phyloP scores from a whole-genome alignment of 2,888 invertebrate species.

The Cheilosia vernalis region DNA sequence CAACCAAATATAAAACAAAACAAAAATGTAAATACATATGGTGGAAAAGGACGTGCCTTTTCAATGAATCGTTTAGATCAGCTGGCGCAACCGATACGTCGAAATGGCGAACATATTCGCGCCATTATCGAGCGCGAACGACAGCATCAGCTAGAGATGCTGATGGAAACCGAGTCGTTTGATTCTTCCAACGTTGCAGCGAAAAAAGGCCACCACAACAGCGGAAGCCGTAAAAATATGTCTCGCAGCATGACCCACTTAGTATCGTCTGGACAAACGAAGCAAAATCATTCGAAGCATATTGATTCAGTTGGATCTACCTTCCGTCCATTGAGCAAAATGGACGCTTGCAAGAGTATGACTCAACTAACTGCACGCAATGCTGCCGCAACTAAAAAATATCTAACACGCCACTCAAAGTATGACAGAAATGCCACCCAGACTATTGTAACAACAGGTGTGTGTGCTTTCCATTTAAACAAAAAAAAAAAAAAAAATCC shows the following conservation, averaged over 20 bases:
- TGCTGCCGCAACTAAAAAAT: slow-evolving; percentile 82
- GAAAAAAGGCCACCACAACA: slow-evolving; percentile 75
- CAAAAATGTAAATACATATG: slow-evolving; percentile 36
- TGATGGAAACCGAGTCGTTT: slow-evolving; percentile 81
- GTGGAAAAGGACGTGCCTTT: slow-evolving; percentile 90
- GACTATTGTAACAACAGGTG: slow-evolving; percentile 82
- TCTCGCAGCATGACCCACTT: slow-evolving; percentile 90
- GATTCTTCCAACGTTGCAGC: slow-evolving; percentile 75
- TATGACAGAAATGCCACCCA: slow-evolving; percentile 72
- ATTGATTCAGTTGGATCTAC: slow-evolving; percentile 79
- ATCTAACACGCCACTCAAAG: slow-evolving; percentile 79
- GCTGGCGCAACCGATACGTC: slow-evolving; percentile 89
- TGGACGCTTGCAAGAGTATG: slow-evolving; percentile 84
- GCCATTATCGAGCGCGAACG: slow-evolving; percentile 83
- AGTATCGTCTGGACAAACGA: slow-evolving; percentile 77
- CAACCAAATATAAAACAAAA: slow-evolving; percentile 24
- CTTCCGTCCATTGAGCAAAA: slow-evolving; percentile 82
- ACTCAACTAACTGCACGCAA: slow-evolving; percentile 82
- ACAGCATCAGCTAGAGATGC: slow-evolving; percentile 81
- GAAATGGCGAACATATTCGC: slow-evolving; percentile 84
- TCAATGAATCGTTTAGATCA: slow-evolving; percentile 97
- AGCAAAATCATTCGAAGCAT: slow-evolving; percentile 76
- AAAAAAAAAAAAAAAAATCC: slow-evolving; percentile 43
- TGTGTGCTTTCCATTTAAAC: slow-evolving; percentile 77
- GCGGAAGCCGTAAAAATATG: slow-evolving; percentile 83